Conservation (phyloP, 2,113 vertebrate genomes). For the Seriola quinqueradiata region DNA sequence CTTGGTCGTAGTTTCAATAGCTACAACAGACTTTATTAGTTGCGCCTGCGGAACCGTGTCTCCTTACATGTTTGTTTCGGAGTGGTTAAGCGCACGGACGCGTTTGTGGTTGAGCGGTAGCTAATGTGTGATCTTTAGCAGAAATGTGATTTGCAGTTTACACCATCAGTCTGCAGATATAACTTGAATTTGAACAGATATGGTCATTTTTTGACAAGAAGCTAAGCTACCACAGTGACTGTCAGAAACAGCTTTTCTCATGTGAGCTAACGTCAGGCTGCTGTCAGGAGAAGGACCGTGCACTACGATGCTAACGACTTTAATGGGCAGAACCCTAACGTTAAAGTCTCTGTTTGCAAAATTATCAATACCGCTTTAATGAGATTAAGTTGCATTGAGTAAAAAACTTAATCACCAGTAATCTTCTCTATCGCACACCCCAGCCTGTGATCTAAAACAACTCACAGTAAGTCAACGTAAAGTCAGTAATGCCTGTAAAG, state of each 20-base stretch:
- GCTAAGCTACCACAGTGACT: not conserved
- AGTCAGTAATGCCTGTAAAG: not conserved
- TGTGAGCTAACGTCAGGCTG: not conserved
- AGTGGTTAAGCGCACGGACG: constrained; percentile 17
- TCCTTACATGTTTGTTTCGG: constrained; percentile 27
- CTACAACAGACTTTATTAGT: accelerated
- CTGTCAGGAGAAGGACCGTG: not conserved
- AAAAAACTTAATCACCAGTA: not conserved
- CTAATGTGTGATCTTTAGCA: not conserved
- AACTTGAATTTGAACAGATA: not conserved
- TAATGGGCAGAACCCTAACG: not conserved
- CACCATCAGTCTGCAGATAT: not conserved
- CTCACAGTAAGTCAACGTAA: constrained; percentile 55
- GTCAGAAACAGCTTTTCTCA: not conserved
- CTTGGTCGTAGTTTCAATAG: accelerated
- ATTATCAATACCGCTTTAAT: not conserved
- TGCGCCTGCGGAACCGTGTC: constrained; percentile 36
- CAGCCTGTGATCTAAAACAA: constrained; percentile 2
- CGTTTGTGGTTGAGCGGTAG: not conserved
- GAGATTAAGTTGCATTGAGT: not conserved
- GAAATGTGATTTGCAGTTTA: not conserved
- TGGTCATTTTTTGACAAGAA: accelerated
- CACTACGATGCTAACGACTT: constrained; percentile 42
- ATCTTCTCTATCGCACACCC: not conserved
- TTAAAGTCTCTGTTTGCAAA: not conserved